Evolutionary conservation across 2,113 vertebrate species (phyloP), one percentile per base, ranked within the genome.

Genomic region (Lonchura striata): DNA sequence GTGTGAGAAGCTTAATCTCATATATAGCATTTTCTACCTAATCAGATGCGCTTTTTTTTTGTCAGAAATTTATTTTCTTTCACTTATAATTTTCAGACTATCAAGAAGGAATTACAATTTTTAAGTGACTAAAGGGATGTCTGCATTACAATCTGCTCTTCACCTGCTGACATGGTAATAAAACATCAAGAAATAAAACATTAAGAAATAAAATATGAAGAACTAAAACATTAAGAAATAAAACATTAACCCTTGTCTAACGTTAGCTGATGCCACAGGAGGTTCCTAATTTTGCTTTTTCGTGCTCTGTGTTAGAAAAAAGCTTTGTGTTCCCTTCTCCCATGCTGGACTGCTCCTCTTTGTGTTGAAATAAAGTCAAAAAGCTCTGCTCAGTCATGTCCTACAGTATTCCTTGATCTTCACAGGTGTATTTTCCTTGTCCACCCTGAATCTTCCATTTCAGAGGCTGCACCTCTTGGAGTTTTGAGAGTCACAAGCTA

Each of bases 281-380:
- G 6, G n/a, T 46, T 89, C 12, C 4, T 64, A 23, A 3, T 18
- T 39, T n/a, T n/a, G 23, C 6, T 50, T 82, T 82, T 82, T 33
- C n/a, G 10, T 35, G 22, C 19, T 44, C 6, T 33, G 2, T 20
- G 21, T 54, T 60, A 25, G 9, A 7, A 11, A 13, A 54, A 31
- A 68, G 13, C 2, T 0, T 0, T 1, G 0, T 23, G 7, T 28
- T 52, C 31, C 11, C 15, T 41, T 10, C 25, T 44, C 11, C 33
- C 22, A 2, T 11, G 13, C 5, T 57, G 20, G 1, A 44, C 21
- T 60, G 46, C 3, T 61, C 18, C 23, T 24, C 4, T 80, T 42
- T 22, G 10, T 35, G 18, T 5, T 63, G 31, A 59, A 33, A 44
- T 35, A 33, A 65, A 65, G 4, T 35, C 16, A 64, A 49, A 63